phyloP scores from a whole-genome alignment of 2,888 invertebrate species.

The Steinernema hermaphroditum region DNA sequence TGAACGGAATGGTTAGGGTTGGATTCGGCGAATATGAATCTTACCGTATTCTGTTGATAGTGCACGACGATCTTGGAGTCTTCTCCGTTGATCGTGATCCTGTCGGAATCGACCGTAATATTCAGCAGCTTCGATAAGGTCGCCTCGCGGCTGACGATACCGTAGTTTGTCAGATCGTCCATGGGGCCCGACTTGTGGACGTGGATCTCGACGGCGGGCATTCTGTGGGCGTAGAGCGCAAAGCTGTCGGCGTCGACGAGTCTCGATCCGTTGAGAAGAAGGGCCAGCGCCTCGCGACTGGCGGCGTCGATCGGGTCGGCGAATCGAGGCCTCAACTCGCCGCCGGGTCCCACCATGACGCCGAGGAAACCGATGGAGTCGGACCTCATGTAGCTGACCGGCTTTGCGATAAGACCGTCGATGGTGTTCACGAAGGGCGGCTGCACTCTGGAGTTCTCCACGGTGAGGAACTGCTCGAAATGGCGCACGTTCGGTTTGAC shows the following conservation, averaged over 20 bases:
- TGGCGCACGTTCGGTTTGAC: constrained; percentile 7
- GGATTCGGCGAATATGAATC: not conserved
- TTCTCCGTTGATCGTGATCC: constrained; percentile 1
- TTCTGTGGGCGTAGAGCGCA: not conserved
- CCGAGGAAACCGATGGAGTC: constrained; percentile 20
- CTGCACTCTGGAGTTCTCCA: constrained; percentile 9
- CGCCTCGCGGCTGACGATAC: constrained; percentile 14
- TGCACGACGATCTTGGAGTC: constrained; percentile 19
- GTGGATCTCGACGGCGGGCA: constrained; percentile 6
- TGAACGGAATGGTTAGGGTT: not conserved
- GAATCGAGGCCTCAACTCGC: constrained; percentile 11
- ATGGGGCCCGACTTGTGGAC: not conserved
- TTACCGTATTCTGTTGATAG: constrained; percentile 18
- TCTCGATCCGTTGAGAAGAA: constrained; percentile 10
- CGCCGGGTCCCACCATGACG: constrained; percentile 9
- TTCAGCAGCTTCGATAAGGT: constrained; percentile 10
- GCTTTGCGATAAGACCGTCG: constrained; percentile 1
- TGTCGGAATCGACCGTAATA: not conserved
- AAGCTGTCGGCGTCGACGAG: not conserved
- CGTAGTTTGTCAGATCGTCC: constrained; percentile 28
- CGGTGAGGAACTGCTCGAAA: constrained; percentile 25
- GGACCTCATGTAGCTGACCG: constrained; percentile 3
- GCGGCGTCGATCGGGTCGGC: constrained; percentile 17
- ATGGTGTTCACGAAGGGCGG: constrained; percentile 6
- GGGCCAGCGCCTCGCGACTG: constrained; percentile 3